Evolutionary conservation across 2,113 vertebrate genomes (phyloP), one percentile per base, ranked within the genome.

Genomic region (Carettochelys insculpta): DNA sequence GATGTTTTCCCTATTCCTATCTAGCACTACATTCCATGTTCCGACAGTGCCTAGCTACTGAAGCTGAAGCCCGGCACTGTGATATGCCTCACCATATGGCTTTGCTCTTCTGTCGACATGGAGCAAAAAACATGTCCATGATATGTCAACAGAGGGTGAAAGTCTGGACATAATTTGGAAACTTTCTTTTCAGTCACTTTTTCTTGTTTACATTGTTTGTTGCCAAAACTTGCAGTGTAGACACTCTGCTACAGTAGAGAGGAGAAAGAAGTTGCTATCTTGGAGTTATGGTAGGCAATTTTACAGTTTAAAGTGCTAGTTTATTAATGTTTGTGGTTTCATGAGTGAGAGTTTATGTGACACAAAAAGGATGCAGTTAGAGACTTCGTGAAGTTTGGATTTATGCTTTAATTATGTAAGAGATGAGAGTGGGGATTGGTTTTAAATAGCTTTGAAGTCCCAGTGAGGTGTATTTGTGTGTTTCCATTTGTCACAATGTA

Each of bases 401-500:
- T 6, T 82, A 80, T 81, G 82, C 93, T 93, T 73, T 93, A 91
- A 82, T 88, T 91, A 86, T 13, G 56, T 93, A 85, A 93, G 77
- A 93, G 92, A 50, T 50, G 48, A n/a, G 48, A 50, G 14, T 50
- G 14, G 14, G 11, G 11, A 5, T 50, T 94, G 85, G 77, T 68
- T 79, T 51, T 34, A 95, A 75, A 45, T 45, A 94, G 91, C 85
- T 94, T 77, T 73, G 91, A 76, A 65, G 88, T 86, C 82, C 78
- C 34, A 89, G 89, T 93, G 89, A 10, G 16, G 13, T 91, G 93
- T 75, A 78, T 95, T 92, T 92, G 92, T 94, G 94, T 96, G 91
- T 95, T 96, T 96, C 90, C 82, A 93, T 90, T 88, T 43, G 22
- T 43, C 25, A 43, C 11, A 75, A 45, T 12, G 27, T 45, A 43